Evolutionary conservation across 2,113 vertebrate species (phyloP).

Genomic region (Anser brachyrhynchus): DNA sequence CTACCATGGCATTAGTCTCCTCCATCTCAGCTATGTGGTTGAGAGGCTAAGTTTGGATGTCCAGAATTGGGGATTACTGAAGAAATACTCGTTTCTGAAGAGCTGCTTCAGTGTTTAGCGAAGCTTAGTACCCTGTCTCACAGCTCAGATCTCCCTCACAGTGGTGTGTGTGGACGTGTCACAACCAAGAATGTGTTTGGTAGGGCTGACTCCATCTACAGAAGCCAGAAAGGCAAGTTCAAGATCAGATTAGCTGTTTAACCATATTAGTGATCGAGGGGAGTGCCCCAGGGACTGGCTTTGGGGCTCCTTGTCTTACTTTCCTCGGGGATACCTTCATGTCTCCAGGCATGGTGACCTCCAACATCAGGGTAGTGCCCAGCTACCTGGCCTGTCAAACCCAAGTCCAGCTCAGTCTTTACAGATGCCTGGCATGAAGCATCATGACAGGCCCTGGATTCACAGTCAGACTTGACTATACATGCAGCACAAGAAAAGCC

Average conservation of each 20-base stretch:
- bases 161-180: neutral
- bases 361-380: neutral
- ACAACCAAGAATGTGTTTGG: neutral
- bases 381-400: neutral
- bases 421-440: neutral
- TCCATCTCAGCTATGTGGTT: rapidly evolving
- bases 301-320: neutral
- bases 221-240: neutral
- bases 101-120: neutral
- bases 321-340: neutral
- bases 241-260: neutral
- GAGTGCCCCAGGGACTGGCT: neutral
- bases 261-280: too few species aligned
- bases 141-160: neutral
- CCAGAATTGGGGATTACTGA: neutral
- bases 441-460: neutral
- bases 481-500: neutral
- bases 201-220: neutral
- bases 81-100: neutral
- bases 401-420: neutral
- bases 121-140: neutral
- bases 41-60: neutral
- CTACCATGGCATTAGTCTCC: neutral
- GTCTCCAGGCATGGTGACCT: neutral
- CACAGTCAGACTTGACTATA: rapidly evolving